phyloP scores from a whole-genome alignment of 2,113 vertebrate species.

The Pedionomus torquatus region DNA sequence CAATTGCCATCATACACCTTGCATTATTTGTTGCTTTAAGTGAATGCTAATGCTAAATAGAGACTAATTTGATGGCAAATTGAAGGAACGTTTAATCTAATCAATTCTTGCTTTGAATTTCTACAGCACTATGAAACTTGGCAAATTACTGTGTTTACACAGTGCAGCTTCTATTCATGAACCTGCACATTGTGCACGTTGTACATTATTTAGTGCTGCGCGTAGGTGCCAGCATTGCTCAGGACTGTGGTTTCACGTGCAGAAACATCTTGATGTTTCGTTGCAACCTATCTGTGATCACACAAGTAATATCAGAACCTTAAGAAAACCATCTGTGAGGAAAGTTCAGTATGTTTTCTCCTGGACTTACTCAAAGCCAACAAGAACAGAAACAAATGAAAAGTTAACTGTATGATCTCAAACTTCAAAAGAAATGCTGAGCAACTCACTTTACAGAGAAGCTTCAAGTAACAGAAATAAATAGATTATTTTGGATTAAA shows the following conservation, averaged over 20 bases:
- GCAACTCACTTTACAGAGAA: not conserved
- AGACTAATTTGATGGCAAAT: not conserved
- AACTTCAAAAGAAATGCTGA: not conserved
- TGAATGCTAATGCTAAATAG: not conserved
- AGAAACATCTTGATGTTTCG: not conserved
- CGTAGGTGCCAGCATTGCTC: not conserved
- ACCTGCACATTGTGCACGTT: rapidly evolving
- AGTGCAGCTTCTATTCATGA: not conserved
- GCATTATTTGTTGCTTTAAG: not conserved
- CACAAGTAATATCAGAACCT: not conserved
- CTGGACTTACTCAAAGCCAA: not conserved
- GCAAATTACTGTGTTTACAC: not conserved
- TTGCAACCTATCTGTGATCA: not conserved
- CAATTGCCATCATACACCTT: not conserved
- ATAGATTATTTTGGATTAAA: not conserved
- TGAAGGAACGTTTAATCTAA: not conserved
- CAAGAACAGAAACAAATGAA: not conserved
- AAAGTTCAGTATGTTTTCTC: not conserved
- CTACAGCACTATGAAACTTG: not conserved
- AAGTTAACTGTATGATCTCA: not conserved
- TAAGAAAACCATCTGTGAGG: not conserved
- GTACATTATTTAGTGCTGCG: not conserved
- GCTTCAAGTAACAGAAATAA: not conserved
- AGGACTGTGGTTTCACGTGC: not conserved
- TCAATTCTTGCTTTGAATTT: not conserved